Conservation (phyloP, 2,888 invertebrate genomes). For the Lydus trimaculatus region DNA sequence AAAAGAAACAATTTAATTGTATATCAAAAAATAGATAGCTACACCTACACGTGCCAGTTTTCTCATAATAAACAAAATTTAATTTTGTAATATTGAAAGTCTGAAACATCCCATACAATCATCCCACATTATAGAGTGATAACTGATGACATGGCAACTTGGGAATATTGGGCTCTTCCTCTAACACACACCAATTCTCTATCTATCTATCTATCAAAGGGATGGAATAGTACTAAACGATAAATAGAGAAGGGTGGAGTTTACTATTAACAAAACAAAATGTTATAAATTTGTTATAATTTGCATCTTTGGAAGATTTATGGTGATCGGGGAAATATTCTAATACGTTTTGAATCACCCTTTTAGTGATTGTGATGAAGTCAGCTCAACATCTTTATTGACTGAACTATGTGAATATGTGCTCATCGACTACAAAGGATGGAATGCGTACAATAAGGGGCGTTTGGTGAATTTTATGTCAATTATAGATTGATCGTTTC, state of each 20-base stretch:
- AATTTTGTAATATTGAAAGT: conserved; percentile 45
- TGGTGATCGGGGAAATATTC: too few species aligned
- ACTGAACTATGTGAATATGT: conserved; percentile 18
- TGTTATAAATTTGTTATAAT: neutral
- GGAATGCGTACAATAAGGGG: conserved; percentile 8
- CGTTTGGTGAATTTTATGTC: neutral
- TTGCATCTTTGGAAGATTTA: too few species aligned
- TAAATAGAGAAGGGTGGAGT: too few species aligned
- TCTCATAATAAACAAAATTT: too few species aligned
- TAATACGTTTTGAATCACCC: too few species aligned
- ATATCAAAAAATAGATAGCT: too few species aligned
- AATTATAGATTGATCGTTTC: too few species aligned
- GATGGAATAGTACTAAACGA: neutral
- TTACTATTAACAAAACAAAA: too few species aligned
- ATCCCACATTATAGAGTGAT: conserved; percentile 22
- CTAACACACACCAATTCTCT: too few species aligned
- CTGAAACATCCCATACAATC: conserved; percentile 50
- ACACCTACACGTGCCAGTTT: too few species aligned
- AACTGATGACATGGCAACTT: conserved; percentile 58
- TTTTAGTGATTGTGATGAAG: conserved; percentile 48
- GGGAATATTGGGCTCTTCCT: conserved; percentile 41
- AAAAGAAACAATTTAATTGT: too few species aligned
- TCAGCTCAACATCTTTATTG: conserved; percentile 52
- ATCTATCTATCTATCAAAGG: too few species aligned
- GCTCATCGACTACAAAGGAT: conserved; percentile 23